phyloP scores from a whole-genome alignment of 2,113 vertebrate genomes.

The Gobiocypris rarus region DNA sequence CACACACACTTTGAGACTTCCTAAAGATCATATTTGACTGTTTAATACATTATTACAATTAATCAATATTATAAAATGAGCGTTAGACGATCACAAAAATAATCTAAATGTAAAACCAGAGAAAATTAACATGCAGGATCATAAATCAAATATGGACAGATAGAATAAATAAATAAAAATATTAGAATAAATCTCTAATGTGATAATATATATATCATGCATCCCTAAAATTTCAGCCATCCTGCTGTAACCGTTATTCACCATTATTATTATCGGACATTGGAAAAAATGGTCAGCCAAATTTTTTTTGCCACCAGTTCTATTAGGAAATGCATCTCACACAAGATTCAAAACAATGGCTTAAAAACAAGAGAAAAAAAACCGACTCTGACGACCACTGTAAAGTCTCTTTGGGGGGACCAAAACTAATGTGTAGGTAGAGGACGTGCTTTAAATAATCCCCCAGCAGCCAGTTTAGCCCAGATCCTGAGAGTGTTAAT shows the following conservation, averaged over 20 bases:
- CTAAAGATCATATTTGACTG: background rate
- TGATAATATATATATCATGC: background rate
- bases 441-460: conserved; percentile 49
- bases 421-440: conserved; percentile 40
- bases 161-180: background rate
- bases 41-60: too few species aligned
- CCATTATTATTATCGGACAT: background rate
- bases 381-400: conserved; percentile 13
- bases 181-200: background rate
- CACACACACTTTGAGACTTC: too few species aligned
- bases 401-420: conserved; percentile 35
- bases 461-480: conserved; percentile 67
- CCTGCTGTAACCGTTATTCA: background rate
- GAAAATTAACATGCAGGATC: background rate
- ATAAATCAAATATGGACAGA: background rate
- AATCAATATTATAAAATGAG: too few species aligned
- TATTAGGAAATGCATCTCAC: background rate
- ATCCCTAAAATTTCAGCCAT: background rate
- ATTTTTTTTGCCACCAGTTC: background rate
- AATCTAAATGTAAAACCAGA: background rate
- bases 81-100: background rate
- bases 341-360: background rate
- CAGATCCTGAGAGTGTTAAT: conserved; percentile 75
- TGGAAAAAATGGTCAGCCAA: background rate
- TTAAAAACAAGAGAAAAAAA: conserved; percentile 18